A percentile compares a stretch with the other conserved stretches of the same genome.
Evolutionary conservation across 2,797 vertebrate genomes (phyloP).

Genomic region (Esox lucius): DNA sequence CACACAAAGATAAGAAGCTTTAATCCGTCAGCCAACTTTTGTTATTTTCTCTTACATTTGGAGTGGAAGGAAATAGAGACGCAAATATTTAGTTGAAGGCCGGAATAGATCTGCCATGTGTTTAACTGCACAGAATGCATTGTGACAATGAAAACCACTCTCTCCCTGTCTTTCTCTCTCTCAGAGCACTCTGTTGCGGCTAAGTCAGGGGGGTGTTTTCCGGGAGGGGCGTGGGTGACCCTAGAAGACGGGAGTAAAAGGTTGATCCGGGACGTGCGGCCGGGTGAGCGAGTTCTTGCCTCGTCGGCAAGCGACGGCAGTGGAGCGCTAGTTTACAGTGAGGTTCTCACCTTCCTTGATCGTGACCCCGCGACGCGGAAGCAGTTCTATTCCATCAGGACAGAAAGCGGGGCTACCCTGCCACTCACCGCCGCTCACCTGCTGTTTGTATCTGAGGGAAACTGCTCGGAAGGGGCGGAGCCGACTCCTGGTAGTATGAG

Average conservation of each 20-base stretch:
- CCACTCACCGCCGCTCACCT: conserved; percentile 88
- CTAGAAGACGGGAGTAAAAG: conserved; percentile 76
- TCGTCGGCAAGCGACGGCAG: conserved; percentile 63
- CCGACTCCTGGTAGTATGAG: conserved; percentile 54
- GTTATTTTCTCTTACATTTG: conserved; percentile 54
- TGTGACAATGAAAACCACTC: conserved; percentile 7
- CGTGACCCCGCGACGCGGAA: conserved; percentile 70
- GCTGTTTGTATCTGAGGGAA: conserved; percentile 80
- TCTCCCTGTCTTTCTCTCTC: conserved; percentile 21
- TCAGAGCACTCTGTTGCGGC: conserved; percentile 91
- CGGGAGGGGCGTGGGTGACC: conserved; percentile 78
- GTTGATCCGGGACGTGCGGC: conserved; percentile 76
- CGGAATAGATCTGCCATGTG: conserved; percentile 17
- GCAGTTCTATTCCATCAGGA: conserved; percentile 83
- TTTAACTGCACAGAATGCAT: conserved; percentile 5
- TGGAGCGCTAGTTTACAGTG: conserved; percentile 80
- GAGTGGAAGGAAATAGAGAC: conserved; percentile 29
- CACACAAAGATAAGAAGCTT: conserved; percentile 27
- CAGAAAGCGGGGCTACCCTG: conserved; percentile 73
- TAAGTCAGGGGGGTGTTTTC: conserved; percentile 94
- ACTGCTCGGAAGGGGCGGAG: conserved; percentile 71
- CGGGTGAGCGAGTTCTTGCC: conserved; percentile 84
- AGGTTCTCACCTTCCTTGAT: conserved; percentile 90
- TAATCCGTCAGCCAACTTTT: conserved; percentile 52
- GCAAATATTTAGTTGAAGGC: conserved; percentile 53